phyloP scores from a whole-genome alignment of 2,797 vertebrate species.

The Sphenopsis melanotis region DNA sequence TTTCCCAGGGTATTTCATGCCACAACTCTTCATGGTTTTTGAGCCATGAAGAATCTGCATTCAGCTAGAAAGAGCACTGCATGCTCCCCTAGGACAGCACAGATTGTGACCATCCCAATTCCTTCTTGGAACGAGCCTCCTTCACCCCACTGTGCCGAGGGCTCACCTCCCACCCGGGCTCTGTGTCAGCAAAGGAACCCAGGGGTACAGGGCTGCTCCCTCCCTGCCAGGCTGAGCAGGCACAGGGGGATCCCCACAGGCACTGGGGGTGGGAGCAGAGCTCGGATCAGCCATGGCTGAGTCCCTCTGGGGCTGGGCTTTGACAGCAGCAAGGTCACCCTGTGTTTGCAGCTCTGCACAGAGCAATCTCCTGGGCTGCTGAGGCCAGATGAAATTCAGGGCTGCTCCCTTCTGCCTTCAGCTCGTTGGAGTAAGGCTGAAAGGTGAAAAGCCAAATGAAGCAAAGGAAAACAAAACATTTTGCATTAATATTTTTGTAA shows the following conservation, averaged over 20 bases:
- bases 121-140: not conserved
- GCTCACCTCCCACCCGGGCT: not conserved
- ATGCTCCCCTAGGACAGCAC: not conserved
- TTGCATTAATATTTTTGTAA: not conserved
- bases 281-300: not conserved
- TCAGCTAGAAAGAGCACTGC: not conserved
- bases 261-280: not conserved
- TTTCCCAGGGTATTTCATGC: not conserved
- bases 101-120: not conserved
- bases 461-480: not conserved
- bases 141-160: not conserved
- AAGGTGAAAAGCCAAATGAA: not conserved
- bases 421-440: not conserved
- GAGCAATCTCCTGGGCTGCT: not conserved
- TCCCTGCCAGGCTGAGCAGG: not conserved
- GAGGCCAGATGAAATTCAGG: not conserved
- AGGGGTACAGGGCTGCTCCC: not conserved
- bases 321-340: not conserved
- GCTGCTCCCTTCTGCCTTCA: not conserved
- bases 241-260: rapidly evolving
- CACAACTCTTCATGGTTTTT: not conserved
- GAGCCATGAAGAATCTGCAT: not conserved
- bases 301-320: not conserved
- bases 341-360: not conserved
- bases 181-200: not conserved